A percentile compares a stretch with the other conserved stretches of the same genome.
phyloP scores from a whole-genome alignment of 1,140 invertebrate species.

The Cepaea nemoralis region DNA sequence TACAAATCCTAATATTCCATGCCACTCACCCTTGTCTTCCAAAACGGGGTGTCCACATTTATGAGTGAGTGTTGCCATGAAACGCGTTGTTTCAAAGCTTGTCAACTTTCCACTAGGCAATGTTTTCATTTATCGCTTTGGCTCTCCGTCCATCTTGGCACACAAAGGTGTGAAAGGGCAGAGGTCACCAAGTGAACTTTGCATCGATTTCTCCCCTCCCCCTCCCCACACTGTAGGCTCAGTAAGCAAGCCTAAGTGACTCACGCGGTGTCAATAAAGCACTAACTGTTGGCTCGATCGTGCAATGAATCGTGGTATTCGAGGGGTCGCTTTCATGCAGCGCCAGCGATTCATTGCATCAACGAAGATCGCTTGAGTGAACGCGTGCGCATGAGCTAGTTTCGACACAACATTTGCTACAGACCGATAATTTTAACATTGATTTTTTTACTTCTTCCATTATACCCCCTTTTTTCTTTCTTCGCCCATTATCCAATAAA shows the following conservation, averaged over 20 bases:
- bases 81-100: too few species aligned
- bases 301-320: conserved; percentile 8
- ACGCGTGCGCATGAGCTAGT: background rate
- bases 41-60: too few species aligned
- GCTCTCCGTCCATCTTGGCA: background rate
- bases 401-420: conserved; percentile 7
- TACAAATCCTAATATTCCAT: too few species aligned
- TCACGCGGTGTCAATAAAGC: conserved; percentile 9
- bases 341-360: conserved; percentile 13
- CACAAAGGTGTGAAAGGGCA: background rate
- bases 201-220: background rate
- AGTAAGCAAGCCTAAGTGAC: background rate
- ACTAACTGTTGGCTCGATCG: background rate
- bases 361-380: conserved; percentile 14
- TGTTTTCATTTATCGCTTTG: too few species aligned
- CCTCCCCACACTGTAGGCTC: too few species aligned
- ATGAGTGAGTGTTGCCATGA: too few species aligned
- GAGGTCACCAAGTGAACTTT: background rate
- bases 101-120: too few species aligned
- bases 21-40: too few species aligned
- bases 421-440: conserved; percentile 14
- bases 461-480: background rate
- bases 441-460: background rate
- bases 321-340: conserved; percentile 2
- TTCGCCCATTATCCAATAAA: background rate